Evolutionary conservation across 2,797 vertebrate species (phyloP).

Genomic region (Sebastes steindachneri): DNA sequence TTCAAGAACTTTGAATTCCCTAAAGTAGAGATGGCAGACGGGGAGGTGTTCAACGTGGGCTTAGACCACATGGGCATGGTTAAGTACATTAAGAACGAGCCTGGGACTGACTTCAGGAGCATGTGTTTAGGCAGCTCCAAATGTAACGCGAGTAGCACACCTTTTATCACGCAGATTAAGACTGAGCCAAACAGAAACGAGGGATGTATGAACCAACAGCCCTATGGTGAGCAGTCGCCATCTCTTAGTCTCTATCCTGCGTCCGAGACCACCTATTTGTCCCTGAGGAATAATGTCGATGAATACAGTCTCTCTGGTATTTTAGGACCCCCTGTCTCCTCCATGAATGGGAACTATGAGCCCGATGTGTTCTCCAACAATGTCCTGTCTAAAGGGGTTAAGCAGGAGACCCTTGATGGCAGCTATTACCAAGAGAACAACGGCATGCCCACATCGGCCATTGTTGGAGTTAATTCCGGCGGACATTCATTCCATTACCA

Average conservation of each 20-base stretch:
- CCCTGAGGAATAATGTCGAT: constrained; percentile 98
- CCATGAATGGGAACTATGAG: constrained; percentile 93
- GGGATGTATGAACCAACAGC: constrained; percentile 90
- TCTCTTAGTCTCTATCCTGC: constrained; percentile 91
- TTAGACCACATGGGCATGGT: constrained; percentile 90
- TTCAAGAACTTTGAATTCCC: constrained; percentile 92
- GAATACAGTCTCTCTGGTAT: constrained; percentile 98
- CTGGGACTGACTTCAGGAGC: constrained; percentile 91
- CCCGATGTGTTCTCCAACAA: constrained; percentile 90
- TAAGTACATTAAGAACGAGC: constrained; percentile 97
- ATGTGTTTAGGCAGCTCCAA: constrained; percentile 92
- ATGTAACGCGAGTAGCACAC: constrained; percentile 81
- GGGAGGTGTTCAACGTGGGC: constrained; percentile 87
- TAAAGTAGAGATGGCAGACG: constrained; percentile 92
- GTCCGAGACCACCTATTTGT: constrained; percentile 95
- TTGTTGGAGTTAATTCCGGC: constrained; percentile 98
- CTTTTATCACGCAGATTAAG: constrained; percentile 93
- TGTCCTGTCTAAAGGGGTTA: constrained; percentile 92
- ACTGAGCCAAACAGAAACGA: constrained; percentile 92
- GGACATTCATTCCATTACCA: constrained; percentile 99
- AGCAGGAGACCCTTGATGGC: constrained; percentile 94
- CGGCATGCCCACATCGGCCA: constrained; percentile 92
- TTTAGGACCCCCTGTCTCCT: constrained; percentile 94
- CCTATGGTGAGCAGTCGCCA: constrained; percentile 87
- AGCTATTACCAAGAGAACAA: constrained; percentile 95